phyloP scores from a whole-genome alignment of 1,140 invertebrate genomes.

The Latrodectus geometricus region DNA sequence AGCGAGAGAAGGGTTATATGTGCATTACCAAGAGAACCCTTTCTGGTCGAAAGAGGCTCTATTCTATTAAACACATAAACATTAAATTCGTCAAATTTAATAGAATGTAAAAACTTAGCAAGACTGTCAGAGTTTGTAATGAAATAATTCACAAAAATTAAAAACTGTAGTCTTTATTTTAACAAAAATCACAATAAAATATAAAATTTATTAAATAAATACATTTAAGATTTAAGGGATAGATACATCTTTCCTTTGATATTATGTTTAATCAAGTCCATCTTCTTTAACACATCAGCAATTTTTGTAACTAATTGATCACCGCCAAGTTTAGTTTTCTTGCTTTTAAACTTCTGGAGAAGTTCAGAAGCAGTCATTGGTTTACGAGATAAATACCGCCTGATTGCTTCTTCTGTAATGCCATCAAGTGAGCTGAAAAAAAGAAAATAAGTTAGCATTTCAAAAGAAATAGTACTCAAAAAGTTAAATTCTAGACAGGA shows the following conservation, averaged over 20 bases:
- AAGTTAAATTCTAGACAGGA: neutral
- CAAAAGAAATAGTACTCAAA: neutral
- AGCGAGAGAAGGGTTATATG: too few relatives aligned
- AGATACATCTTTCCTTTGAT: constrained; percentile 96
- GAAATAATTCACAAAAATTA: neutral
- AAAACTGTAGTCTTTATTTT: neutral
- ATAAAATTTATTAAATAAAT: neutral
- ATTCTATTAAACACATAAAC: too few relatives aligned
- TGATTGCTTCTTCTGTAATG: constrained; percentile 92
- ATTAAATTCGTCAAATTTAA: too few relatives aligned
- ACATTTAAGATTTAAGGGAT: constrained; percentile 74
- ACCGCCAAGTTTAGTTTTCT: constrained; percentile 89
- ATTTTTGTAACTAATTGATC: constrained; percentile 92
- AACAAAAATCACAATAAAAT: neutral
- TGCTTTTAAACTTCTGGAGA: constrained; percentile 94
- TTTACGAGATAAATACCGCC: constrained; percentile 91
- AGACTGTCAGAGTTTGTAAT: too few relatives aligned
- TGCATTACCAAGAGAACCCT: too few relatives aligned
- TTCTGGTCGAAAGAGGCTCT: too few relatives aligned
- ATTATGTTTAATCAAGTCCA: constrained; percentile 92
- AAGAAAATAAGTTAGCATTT: neutral
- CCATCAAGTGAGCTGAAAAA: constrained; percentile 80
- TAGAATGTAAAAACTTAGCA: too few relatives aligned
- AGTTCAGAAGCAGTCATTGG: constrained; percentile 96
- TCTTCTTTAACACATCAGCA: constrained; percentile 93